Evolutionary conservation across 2,797 vertebrate species (phyloP), one percentile per base, ranked within the genome.

Genomic region (Anisognathus igniventris): DNA sequence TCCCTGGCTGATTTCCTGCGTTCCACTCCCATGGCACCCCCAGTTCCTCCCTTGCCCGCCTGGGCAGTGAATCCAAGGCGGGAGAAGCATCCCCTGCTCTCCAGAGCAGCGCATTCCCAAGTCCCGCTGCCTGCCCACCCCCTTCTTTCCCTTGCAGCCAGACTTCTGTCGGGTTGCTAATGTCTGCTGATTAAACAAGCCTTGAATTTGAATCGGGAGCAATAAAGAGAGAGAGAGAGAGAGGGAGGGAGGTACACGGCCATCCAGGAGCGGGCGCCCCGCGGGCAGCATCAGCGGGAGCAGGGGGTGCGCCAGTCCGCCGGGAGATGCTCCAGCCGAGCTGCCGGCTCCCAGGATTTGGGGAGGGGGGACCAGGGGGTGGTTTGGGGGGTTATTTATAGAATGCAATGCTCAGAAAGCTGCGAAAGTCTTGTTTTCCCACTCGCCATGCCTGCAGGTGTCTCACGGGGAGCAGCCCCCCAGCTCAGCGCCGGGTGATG

Each of bases 101-200:
- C 40, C 48, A 6, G 6, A 60, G 71, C 31, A 8, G 25, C 51
- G 2, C 9, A 12, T 10, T 77, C 64, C 54, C 11, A 0, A 71
- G 53, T 3, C 33, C 37, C 47, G 17, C 42, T 57, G 23, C 42
- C 5, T 9, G 31, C 58, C 73, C 70, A 68, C 45, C 37, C 33
- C 31, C 37, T 84, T 78, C 57, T 53, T 73, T 89, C 77, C 80
- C 91, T 84, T 91, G 53, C 86, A 88, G 84, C 66, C 84, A 87
- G 57, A 65, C 66, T 91, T 67, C 81, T 85, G 85, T 85, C 85
- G 60, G 64, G 78, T 62, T 76, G 77, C 56, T 92, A 88, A 91
- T 88, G 82, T 70, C 78, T 89, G 62, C 93, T 92, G 90, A 90
- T 92, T 86, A 88, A 95, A 95, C 81, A 94, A 94, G 80, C 74